Base-by-base conservation (phyloP, 1,140 invertebrate species). In the Teleogryllus occipitalis region DNA sequence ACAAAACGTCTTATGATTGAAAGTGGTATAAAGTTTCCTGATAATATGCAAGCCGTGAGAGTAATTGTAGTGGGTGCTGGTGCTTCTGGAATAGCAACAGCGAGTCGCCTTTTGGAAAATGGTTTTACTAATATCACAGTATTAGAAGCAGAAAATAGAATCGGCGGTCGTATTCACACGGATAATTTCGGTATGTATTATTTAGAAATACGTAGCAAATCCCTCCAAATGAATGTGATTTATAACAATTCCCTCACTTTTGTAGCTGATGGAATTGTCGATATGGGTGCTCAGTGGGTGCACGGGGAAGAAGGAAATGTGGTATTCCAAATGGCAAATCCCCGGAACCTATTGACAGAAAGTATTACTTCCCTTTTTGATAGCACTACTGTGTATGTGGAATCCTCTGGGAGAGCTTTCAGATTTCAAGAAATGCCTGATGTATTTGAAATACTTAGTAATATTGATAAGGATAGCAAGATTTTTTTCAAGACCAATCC, bases 111-210 rank as follows among this genome's bases (percentile, higher is more conserved):
- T 8, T 82, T 87, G 7, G 83, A 88, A 82, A 85, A 85, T 75
- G 89, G 89, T 14, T 83, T 87, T 39, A 80, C 84, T 12, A 86
- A 89, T 82, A 47, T 92, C 79, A 84, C 88, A 73, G 87, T 90
- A 54, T 81, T 95, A 46, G 95, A 96, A 86, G 94, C 92, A 0
- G 89, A 90, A 81, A 85, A 90, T 83, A 88, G 92, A 80, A 89
- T 94, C 77, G 94, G 94, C 12, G 94, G 92, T 7, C 87, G 93
- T 74, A 87, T 94, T n/a, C 80, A 88, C 77, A 91, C 91, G 0
- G 85, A 89, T 5, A 82, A 88, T 22, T 91, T 91, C 83, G 90
- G 87, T 83, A 76, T 77, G 78, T 76, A 65, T 77, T 14, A 47
- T 78, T 49, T 49, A 46, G 14, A 18, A 47, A 5, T 48, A 47